These are phyloP conservation scores for Turdus rufiventris DNA, from an alignment of 2,113 vertebrate genomes.

Conservation along the genomic window DNA sequence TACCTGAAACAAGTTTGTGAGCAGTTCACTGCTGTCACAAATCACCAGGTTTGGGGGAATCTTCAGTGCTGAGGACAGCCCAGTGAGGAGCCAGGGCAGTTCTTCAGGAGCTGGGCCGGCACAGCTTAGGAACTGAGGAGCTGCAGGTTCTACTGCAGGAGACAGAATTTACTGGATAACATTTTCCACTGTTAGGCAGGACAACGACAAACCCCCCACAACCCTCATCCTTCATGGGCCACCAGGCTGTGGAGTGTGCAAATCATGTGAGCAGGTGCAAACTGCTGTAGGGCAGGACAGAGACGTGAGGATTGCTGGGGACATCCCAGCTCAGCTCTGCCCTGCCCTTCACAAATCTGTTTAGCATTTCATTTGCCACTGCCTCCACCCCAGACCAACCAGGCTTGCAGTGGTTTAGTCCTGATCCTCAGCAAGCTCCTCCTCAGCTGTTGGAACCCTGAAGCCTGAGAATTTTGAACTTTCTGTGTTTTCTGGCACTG, in stretches of 20 bases:
- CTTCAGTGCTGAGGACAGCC: neutral
- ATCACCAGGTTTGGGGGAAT: constrained; percentile 55
- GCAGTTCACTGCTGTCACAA: constrained; percentile 75
- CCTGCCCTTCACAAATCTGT: constrained; percentile 71
- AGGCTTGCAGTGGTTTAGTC: constrained; percentile 54
- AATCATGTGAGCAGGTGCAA: constrained; percentile 60
- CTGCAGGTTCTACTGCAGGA: constrained; percentile 63
- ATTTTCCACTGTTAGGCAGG: constrained; percentile 68
- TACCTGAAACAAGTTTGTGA: constrained; percentile 77
- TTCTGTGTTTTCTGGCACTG: too few relatives aligned
- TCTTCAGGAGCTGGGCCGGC: constrained; percentile 69
- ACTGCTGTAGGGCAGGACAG: constrained; percentile 48
- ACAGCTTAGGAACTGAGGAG: constrained; percentile 51
- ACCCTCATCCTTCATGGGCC: constrained; percentile 72
- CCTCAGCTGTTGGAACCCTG: neutral
- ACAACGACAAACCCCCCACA: constrained; percentile 13
- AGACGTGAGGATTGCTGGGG: constrained; percentile 68
- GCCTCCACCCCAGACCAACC: constrained; percentile 55
- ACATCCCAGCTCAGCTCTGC: constrained; percentile 59
- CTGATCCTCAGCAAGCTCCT: constrained; percentile 74
- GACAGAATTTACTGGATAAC: constrained; percentile 69
- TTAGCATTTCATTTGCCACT: constrained; percentile 65
- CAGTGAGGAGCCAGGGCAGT: neutral
- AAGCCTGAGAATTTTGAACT: too few relatives aligned
- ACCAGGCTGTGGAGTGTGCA: constrained; percentile 76